These are phyloP conservation scores for Cladorhizidae sp. DNA, from an alignment of 37 sponge, comb jelly and placozoan genomes.

Conservation along the genomic window DNA sequence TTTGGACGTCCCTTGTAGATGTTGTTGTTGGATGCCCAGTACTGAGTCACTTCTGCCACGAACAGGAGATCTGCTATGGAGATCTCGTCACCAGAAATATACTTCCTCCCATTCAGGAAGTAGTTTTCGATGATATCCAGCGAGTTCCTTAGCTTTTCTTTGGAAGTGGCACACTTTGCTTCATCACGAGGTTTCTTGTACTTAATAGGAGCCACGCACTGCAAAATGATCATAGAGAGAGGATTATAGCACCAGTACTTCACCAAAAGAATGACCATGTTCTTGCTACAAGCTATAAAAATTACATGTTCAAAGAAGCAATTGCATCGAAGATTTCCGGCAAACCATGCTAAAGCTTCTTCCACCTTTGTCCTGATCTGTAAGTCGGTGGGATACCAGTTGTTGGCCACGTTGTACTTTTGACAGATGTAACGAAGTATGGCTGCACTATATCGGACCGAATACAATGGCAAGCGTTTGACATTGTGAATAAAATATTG, in stretches of 20 bases:
- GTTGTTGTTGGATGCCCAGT: conserved; percentile 39
- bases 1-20: conserved; percentile 61
- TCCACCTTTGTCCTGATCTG: conserved; percentile 55
- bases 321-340: conserved; percentile 54
- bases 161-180: conserved; percentile 23
- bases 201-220: not conserved
- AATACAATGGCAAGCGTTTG: not conserved
- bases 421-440: conserved; percentile 62
- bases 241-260: not conserved
- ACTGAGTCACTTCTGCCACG: conserved; percentile 59
- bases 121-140: conserved; percentile 56
- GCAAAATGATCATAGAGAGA: not conserved
- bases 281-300: no score
- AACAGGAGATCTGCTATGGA: conserved; percentile 71
- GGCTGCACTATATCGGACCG: conserved; percentile 35
- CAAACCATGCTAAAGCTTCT: conserved; percentile 70
- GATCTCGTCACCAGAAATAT: conserved; percentile 57
- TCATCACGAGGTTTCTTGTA: conserved; percentile 19
- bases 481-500: not conserved
- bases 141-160: conserved; percentile 18
- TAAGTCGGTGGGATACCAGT: conserved; percentile 78
- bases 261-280: not conserved
- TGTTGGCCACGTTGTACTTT: conserved; percentile 64
- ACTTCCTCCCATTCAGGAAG: conserved; percentile 66
- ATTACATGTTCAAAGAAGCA: conserved; percentile 50